A percentile compares a stretch with the other conserved stretches of the same genome.
phyloP scores from a whole-genome alignment of 2,888 invertebrate genomes.

The Tholera decimalis region DNA sequence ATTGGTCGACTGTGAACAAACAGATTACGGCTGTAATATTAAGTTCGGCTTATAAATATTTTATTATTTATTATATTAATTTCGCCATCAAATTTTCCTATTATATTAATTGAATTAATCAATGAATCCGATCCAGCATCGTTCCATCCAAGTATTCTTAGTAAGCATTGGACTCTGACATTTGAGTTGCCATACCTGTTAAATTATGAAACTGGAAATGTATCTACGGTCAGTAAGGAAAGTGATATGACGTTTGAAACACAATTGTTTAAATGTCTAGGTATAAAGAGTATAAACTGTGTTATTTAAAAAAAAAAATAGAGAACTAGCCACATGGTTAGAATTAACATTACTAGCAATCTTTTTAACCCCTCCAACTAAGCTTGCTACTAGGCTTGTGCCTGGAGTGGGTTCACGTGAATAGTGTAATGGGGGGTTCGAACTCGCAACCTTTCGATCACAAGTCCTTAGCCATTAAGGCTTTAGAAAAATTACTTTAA shows the following conservation, averaged over 20 bases:
- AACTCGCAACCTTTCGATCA: too few species aligned
- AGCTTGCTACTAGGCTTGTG: too few species aligned
- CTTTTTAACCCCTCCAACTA: too few species aligned
- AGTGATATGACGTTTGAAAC: neutral
- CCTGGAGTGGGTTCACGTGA: too few species aligned
- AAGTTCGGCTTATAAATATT: slow-evolving; percentile 35
- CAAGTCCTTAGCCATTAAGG: too few species aligned
- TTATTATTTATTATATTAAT: slow-evolving; percentile 29
- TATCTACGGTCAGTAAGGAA: neutral
- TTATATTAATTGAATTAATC: slow-evolving; percentile 32
- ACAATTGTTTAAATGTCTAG: too few species aligned
- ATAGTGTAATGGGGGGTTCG: too few species aligned
- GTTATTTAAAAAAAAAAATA: too few species aligned
- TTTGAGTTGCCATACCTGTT: slow-evolving; percentile 20
- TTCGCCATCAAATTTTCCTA: slow-evolving; percentile 14
- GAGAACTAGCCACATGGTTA: too few species aligned
- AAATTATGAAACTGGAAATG: slow-evolving; percentile 1
- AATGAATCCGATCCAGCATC: slow-evolving; percentile 17
- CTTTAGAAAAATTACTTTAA: too few species aligned
- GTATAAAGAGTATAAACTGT: too few species aligned
- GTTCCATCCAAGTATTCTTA: slow-evolving; percentile 6
- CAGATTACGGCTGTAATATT: slow-evolving; percentile 42
- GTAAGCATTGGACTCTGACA: slow-evolving; percentile 9
- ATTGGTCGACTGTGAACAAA: slow-evolving; percentile 21
- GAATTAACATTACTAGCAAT: too few species aligned